These are phyloP conservation scores for Parazoanthus darwini DNA, from an alignment of 92 coral and sea anemone genomes.

Conservation along the genomic window DNA sequence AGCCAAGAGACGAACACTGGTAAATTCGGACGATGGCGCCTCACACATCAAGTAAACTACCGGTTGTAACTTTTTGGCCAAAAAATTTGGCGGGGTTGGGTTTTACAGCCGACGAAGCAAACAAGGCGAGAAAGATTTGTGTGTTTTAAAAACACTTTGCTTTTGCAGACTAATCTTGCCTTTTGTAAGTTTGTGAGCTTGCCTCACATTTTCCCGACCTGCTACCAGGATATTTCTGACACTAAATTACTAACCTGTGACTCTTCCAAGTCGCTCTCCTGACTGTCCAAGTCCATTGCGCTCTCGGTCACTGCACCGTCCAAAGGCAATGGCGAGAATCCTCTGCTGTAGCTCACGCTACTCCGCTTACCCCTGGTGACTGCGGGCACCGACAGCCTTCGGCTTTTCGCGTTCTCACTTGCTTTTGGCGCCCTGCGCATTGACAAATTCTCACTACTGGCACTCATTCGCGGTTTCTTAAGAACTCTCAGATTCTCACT, in stretches of 20 bases:
- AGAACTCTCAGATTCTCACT: conserved; percentile 8
- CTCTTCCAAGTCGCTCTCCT: conserved; percentile 63
- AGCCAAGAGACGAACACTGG: background rate
- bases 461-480: conserved; percentile 29
- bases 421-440: background rate
- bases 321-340: conserved; percentile 14
- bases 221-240: background rate
- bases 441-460: conserved; percentile 37
- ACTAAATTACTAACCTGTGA: conserved; percentile 68
- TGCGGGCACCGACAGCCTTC: conserved; percentile 31
- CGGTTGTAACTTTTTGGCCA: background rate
- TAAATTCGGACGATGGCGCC: background rate
- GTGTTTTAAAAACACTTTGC: too few relatives aligned
- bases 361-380: background rate
- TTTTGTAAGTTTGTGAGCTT: background rate
- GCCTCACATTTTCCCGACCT: background rate
- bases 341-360: conserved; percentile 6
- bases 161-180: background rate
- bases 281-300: conserved; percentile 70
- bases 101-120: background rate
- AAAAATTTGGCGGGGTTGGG: too few relatives aligned
- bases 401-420: conserved; percentile 1
- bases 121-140: background rate
- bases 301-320: conserved; percentile 36
- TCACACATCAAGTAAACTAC: background rate